These are phyloP conservation scores for Caloenas nicobarica DNA, from an alignment of 2,113 vertebrate genomes.

Conservation along the genomic window DNA sequence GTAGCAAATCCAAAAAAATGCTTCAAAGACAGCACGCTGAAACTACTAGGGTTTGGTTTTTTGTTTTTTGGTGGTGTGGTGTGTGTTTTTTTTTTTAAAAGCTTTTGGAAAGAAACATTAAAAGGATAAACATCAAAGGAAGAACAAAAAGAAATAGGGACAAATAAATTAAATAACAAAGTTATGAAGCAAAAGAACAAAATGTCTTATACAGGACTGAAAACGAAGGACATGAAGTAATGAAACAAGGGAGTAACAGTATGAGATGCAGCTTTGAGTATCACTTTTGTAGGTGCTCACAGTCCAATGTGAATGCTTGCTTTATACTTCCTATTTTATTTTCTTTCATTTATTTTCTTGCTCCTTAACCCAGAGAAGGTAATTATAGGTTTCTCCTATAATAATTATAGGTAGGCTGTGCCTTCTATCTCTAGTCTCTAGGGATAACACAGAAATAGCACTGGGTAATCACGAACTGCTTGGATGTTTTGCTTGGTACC, in stretches of 20 bases:
- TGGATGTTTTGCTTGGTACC: neutral
- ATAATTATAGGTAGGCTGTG: neutral
- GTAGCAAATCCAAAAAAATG: constrained; percentile 1
- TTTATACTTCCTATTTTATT: neutral
- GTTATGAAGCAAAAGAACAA: neutral
- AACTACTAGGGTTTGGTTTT: neutral
- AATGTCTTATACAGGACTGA: neutral
- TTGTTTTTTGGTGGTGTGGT: too few relatives aligned
- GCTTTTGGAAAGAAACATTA: neutral
- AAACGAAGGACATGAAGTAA: neutral
- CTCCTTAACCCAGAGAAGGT: neutral
- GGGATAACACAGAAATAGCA: neutral
- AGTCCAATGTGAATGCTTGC: neutral
- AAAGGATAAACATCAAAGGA: constrained; percentile 50
- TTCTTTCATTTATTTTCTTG: neutral
- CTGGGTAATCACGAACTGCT: neutral
- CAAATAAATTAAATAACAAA: constrained; percentile 37
- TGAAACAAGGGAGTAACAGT: neutral
- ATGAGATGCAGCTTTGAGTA: neutral
- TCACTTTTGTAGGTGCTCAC: neutral
- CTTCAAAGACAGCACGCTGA: neutral
- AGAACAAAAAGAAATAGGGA: constrained; percentile 3
- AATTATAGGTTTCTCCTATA: neutral
- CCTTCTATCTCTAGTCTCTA: neutral
- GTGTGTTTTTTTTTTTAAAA: neutral